phyloP scores from a whole-genome alignment of 2,797 vertebrate species.

The Danio aesculapii region DNA sequence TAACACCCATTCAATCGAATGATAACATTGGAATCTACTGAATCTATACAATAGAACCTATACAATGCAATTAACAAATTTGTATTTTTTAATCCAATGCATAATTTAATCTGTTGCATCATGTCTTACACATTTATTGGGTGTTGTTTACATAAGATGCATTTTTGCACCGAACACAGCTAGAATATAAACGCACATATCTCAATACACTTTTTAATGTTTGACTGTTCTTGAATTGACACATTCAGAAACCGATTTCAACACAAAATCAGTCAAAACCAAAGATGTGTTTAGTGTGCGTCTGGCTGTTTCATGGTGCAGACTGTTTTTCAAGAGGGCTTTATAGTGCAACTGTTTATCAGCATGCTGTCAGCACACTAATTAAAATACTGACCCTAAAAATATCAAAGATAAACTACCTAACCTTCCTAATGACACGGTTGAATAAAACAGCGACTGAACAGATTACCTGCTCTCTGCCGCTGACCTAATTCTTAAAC shows the following conservation, averaged over 20 bases:
- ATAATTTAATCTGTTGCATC: neutral
- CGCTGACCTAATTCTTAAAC: too few relatives aligned
- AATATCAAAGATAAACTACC: constrained; percentile 1
- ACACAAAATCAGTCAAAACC: too few relatives aligned
- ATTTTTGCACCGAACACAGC: neutral
- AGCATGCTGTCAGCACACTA: neutral
- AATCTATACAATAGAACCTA: too few relatives aligned
- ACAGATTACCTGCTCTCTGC: too few relatives aligned
- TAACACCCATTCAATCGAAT: too few relatives aligned
- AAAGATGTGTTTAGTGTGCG: neutral
- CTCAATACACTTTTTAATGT: neutral
- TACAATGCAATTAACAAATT: neutral
- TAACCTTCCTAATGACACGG: neutral
- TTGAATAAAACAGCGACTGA: too few relatives aligned
- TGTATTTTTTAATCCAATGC: too few relatives aligned
- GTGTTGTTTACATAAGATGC: neutral
- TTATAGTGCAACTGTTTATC: neutral
- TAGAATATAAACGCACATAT: neutral
- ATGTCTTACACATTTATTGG: neutral
- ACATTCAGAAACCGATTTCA: neutral
- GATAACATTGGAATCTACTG: too few relatives aligned
- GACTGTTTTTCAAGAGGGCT: neutral
- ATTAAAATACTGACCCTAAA: constrained; percentile 24
- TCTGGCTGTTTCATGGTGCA: neutral
- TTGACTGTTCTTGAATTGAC: neutral